Evolutionary conservation across 2,113 vertebrate genomes (phyloP).

Genomic region (Chamaea fasciata): DNA sequence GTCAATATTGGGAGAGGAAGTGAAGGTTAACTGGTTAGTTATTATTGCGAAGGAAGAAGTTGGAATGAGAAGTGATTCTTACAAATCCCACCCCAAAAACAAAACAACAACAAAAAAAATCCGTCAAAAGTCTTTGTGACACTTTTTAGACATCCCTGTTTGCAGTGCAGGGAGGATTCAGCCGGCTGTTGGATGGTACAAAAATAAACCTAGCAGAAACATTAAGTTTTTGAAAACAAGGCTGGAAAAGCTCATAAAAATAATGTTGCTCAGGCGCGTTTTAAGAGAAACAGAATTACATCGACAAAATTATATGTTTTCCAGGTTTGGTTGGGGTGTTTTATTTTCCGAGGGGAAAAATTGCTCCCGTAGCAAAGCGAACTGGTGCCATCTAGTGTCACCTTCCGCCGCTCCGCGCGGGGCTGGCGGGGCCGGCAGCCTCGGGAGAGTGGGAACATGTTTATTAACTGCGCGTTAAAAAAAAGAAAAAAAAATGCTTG

Average conservation of each 20-base stretch:
- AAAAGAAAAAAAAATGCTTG: neutral
- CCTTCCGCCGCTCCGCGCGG: neutral
- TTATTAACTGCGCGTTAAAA: neutral
- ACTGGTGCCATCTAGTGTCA: constrained; percentile 22
- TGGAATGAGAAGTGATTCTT: constrained; percentile 54
- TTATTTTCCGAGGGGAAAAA: constrained; percentile 53
- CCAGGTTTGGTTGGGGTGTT: constrained; percentile 55
- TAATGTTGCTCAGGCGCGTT: constrained; percentile 57
- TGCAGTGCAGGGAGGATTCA: neutral
- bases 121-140: neutral
- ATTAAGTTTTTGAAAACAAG: constrained; percentile 54
- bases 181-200: neutral
- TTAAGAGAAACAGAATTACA: constrained; percentile 55
- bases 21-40: constrained; percentile 32
- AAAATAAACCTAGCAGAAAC: constrained; percentile 59
- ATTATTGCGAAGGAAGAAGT: constrained; percentile 28
- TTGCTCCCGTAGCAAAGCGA: neutral
- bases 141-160: constrained; percentile 14
- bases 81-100: neutral
- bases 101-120: neutral
- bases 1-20: constrained; percentile 54
- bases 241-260: constrained; percentile 60
- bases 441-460: neutral
- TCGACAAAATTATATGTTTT: constrained; percentile 64
- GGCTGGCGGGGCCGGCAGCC: neutral